phyloP scores from a whole-genome alignment of 2,113 vertebrate genomes.

The Procapra przewalskii region DNA sequence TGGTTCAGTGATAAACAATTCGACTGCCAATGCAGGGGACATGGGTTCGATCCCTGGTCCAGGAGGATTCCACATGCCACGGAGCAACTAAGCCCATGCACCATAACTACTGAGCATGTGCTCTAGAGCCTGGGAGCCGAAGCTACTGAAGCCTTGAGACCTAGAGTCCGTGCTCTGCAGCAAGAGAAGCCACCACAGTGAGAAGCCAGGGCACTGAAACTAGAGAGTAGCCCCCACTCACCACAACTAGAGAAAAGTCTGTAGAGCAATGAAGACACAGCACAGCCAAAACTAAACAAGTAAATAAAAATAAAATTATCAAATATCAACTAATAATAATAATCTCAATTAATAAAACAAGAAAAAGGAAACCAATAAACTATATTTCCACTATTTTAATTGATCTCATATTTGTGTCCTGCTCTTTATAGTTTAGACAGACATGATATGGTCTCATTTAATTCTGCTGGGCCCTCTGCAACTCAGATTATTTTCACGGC shows the following conservation, averaged over 20 bases:
- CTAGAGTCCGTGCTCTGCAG: not conserved
- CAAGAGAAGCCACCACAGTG: not conserved
- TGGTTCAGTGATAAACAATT: not conserved
- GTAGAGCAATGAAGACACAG: not conserved
- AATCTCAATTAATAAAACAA: not conserved
- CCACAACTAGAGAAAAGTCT: not conserved
- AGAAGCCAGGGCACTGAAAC: not conserved
- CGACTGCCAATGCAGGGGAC: not conserved
- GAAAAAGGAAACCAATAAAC: not conserved
- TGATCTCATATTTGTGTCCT: not conserved
- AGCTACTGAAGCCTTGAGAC: not conserved
- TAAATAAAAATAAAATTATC: not conserved
- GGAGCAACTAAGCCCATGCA: not conserved
- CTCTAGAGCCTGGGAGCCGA: not conserved
- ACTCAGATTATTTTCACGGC: not conserved
- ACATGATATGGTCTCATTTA: not conserved
- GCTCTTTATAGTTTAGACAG: not conserved
- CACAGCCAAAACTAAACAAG: not conserved
- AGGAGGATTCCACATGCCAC: not conserved
- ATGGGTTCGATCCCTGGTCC: not conserved
- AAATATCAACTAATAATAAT: not conserved
- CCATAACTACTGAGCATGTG: not conserved
- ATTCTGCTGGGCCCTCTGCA: not conserved
- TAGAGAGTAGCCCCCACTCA: not conserved
- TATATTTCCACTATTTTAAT: not conserved